Evolutionary conservation across 2,797 vertebrate species (phyloP), one percentile per base, ranked within the genome.

Genomic region (Bovichtus variegatus): DNA sequence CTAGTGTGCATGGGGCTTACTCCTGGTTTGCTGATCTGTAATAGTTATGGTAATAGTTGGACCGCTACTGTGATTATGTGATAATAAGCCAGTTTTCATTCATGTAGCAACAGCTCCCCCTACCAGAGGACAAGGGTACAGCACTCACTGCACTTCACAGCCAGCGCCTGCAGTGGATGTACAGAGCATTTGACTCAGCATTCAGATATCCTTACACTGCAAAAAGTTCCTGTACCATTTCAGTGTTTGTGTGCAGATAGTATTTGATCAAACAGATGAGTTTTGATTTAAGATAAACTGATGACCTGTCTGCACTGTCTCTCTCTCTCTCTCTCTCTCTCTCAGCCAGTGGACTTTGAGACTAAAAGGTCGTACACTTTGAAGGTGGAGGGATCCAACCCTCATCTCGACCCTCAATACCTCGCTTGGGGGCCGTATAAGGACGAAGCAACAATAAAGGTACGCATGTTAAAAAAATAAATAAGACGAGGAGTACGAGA

Each of bases 341-440:
- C 47, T n/a, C 92, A 99, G 98, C 89, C 90, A 0, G 95, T 99
- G 92, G 98, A 99, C 92, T 99, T 96, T 87, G 98, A 99, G 94
- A 96, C 95, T 31, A 99, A 98, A 91, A 94, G 96, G 83, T 93
- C 96, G 0, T 99, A 99, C 90, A 97, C 93, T 25, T 85, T 99
- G 91, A 99, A 96, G 88, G 97, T 99, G 38, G 97, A 99, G 87
- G 98, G 97, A n/a, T 94, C 96, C 76, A 99, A 99, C 43, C 92
- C 96, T 10, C 93, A 97, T 13, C 83, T 98, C 3, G 98, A 99
- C 86, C 90, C 97, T 0, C 97, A 97, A 27, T 99, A 96, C 90
- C 93, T 98, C 53, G 96, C 96, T 82, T 98, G 97, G 27, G 98
- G 98, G 21, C 97, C 97, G 0, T 99, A 98, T 81, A 99, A 97